phyloP scores from a whole-genome alignment of 2,113 vertebrate genomes.

The Balaenoptera acutorostrata region DNA sequence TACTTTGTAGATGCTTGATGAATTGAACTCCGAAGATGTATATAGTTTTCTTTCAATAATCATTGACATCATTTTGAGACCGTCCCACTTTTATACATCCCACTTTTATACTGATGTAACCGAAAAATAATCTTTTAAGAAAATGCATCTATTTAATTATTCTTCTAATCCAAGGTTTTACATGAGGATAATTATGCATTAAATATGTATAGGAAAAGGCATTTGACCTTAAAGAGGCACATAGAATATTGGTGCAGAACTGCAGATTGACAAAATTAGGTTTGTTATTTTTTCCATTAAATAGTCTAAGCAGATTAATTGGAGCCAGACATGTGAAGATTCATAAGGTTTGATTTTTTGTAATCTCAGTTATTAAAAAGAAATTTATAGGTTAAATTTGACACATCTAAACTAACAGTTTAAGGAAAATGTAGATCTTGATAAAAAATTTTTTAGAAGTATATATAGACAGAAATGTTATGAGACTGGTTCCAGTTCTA shows the following conservation, averaged over 20 bases:
- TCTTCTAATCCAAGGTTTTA: slow-evolving; percentile 8
- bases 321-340: slow-evolving; percentile 50
- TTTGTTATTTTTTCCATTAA: slow-evolving; percentile 68
- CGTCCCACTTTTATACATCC: neutral
- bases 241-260: slow-evolving; percentile 30
- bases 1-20: neutral
- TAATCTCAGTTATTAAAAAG: slow-evolving; percentile 31
- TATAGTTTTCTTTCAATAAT: neutral
- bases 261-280: slow-evolving; percentile 51
- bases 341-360: neutral
- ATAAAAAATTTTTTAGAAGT: slow-evolving; percentile 33
- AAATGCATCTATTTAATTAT: slow-evolving; percentile 17
- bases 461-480: neutral
- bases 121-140: neutral
- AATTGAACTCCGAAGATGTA: neutral
- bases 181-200: neutral
- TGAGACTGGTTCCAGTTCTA: neutral
- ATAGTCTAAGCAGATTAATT: slow-evolving; percentile 69
- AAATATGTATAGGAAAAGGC: slow-evolving; percentile 17
- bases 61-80: neutral
- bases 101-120: neutral
- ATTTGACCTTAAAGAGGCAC: slow-evolving; percentile 57
- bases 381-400: slow-evolving; percentile 31
- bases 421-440: slow-evolving; percentile 24
- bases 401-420: slow-evolving; percentile 32